Evolutionary conservation across 1,140 invertebrate genomes (phyloP).

Genomic region (Anastrepha ludens): DNA sequence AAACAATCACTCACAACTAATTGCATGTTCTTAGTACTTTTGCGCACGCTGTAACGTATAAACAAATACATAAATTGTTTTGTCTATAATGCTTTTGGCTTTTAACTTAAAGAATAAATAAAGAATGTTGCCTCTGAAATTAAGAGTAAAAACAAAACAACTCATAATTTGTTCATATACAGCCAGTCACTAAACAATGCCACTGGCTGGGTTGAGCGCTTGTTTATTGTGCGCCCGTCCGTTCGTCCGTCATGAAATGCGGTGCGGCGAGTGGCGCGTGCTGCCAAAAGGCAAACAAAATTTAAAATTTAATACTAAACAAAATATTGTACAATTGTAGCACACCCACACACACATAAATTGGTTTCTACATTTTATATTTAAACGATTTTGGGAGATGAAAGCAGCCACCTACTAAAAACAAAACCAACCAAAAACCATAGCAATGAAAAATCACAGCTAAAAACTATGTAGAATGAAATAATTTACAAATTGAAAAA

Average conservation of each 20-base stretch:
- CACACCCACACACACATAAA: not conserved
- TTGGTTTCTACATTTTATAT: not conserved
- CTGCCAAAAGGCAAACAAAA: conserved; percentile 25
- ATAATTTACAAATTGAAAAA: not conserved
- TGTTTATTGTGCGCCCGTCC: not conserved
- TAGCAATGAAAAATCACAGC: not conserved
- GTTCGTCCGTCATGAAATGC: not conserved
- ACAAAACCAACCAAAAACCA: not conserved
- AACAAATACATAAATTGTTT: conserved; percentile 35
- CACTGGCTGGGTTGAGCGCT: not conserved
- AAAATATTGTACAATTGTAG: not conserved
- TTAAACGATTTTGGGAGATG: not conserved
- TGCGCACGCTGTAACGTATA: not conserved
- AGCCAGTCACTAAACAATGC: not conserved
- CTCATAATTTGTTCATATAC: conserved; percentile 30
- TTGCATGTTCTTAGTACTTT: too few relatives aligned
- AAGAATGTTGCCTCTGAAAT: conserved; percentile 11
- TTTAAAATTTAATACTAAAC: not conserved
- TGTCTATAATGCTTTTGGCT: conserved; percentile 27
- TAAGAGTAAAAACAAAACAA: not conserved
- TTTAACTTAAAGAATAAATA: conserved; percentile 22
- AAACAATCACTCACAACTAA: too few relatives aligned
- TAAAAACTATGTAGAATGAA: not conserved
- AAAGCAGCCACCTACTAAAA: not conserved
- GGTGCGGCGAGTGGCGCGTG: conserved; percentile 12